These are phyloP conservation scores for Frankliniella fusca DNA, from an alignment of 2,888 invertebrate genomes.

Conservation along the genomic window DNA sequence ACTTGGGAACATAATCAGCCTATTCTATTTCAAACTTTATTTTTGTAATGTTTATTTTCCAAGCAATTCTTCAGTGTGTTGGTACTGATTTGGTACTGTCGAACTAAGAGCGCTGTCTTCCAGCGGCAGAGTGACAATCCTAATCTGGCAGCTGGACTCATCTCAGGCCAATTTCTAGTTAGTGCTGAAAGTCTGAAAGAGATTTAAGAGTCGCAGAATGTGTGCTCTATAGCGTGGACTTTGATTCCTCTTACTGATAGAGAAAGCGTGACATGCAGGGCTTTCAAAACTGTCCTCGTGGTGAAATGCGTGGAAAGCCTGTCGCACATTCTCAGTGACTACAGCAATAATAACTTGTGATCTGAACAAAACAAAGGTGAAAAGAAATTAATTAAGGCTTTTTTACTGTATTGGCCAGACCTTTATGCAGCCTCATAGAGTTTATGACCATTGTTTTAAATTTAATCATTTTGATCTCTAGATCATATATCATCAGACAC, in stretches of 20 bases:
- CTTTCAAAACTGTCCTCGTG: not conserved
- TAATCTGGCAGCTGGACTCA: not conserved
- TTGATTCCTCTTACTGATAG: not conserved
- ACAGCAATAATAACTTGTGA: conserved; percentile 3
- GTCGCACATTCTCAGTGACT: not conserved
- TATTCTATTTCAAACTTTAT: conserved; percentile 1
- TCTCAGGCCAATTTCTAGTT: not conserved
- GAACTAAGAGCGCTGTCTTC: conserved; percentile 10
- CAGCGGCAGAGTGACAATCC: conserved; percentile 16
- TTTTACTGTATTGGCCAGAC: not conserved
- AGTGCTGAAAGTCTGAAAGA: not conserved
- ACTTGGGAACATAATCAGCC: conserved; percentile 19
- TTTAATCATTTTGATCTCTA: not conserved
- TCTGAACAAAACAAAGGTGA: not conserved
- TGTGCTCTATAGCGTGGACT: too few relatives aligned
- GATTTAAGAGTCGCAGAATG: too few relatives aligned
- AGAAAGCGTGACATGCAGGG: not conserved
- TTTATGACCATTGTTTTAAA: not conserved
- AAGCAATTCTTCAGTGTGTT: not conserved
- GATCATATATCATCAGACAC: not conserved
- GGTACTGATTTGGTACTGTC: not conserved
- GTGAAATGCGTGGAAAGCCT: not conserved
- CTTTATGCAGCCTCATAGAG: not conserved
- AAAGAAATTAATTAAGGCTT: not conserved
- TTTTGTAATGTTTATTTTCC: not conserved